These are phyloP conservation scores for Thunnus maccoyii DNA, from an alignment of 2,113 vertebrate genomes.

Conservation along the genomic window DNA sequence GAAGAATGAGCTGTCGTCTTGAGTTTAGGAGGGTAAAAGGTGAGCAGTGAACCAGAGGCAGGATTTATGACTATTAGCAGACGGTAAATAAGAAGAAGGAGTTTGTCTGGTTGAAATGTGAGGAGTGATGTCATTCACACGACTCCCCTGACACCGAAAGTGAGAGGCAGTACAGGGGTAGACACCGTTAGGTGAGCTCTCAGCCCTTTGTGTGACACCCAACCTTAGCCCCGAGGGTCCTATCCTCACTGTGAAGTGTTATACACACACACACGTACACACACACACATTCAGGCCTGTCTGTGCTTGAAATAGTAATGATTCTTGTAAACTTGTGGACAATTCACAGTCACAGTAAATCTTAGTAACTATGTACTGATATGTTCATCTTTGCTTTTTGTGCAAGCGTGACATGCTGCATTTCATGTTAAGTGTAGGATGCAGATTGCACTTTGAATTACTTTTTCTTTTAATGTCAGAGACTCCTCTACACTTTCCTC, in stretches of 20 bases:
- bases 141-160: slow-evolving; percentile 65
- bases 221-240: slow-evolving; percentile 71
- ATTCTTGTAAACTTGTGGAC: neutral
- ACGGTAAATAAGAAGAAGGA: slow-evolving; percentile 70
- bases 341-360: slow-evolving; percentile 19
- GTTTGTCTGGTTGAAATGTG: slow-evolving; percentile 71
- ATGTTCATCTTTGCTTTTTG: neutral
- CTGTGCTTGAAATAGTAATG: slow-evolving; percentile 42
- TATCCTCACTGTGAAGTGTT: slow-evolving; percentile 47
- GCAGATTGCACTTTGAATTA: slow-evolving; percentile 15
- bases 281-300: slow-evolving; percentile 40
- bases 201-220: slow-evolving; percentile 71
- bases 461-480: neutral
- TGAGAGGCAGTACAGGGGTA: slow-evolving; percentile 65
- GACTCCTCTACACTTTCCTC: slow-evolving; percentile 18
- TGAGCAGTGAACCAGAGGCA: slow-evolving; percentile 60
- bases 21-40: slow-evolving; percentile 64
- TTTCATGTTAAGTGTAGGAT: slow-evolving; percentile 10
- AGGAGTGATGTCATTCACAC: slow-evolving; percentile 77
- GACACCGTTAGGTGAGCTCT: slow-evolving; percentile 69
- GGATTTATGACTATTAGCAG: slow-evolving; percentile 73
- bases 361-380: slow-evolving; percentile 6
- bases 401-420: neutral
- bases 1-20: slow-evolving; percentile 46
- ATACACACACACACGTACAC: slow-evolving; percentile 13